phyloP scores from a whole-genome alignment of 2,888 invertebrate species.

The Scaptomyza flava region DNA sequence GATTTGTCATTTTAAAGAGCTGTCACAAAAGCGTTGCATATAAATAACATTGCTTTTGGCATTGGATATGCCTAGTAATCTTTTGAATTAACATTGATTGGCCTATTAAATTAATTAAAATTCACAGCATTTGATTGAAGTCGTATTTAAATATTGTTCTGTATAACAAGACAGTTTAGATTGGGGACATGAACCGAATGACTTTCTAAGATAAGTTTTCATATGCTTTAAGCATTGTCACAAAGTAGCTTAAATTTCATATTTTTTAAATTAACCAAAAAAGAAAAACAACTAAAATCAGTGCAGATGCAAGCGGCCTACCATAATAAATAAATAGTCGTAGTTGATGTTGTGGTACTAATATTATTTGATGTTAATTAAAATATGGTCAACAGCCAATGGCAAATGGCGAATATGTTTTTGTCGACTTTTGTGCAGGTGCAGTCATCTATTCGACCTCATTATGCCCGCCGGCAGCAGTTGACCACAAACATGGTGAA shows the following conservation, averaged over 20 bases:
- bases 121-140: neutral
- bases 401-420: conserved; percentile 41
- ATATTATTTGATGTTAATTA: conserved; percentile 59
- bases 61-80: neutral
- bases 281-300: neutral
- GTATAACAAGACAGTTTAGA: too few relatives aligned
- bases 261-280: too few relatives aligned
- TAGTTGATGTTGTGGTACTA: conserved; percentile 24
- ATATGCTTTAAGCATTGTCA: neutral
- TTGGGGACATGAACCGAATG: too few relatives aligned
- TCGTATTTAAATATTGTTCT: too few relatives aligned
- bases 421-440: conserved; percentile 48
- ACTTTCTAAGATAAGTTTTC: too few relatives aligned
- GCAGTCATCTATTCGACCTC: conserved; percentile 48
- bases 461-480: conserved; percentile 36
- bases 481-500: conserved; percentile 58
- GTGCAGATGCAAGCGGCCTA: conserved; percentile 1
- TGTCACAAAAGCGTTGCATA: conserved; percentile 11
- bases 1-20: conserved; percentile 4
- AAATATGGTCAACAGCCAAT: conserved; percentile 68
- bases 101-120: neutral
- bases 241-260: too few relatives aligned
- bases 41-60: neutral
- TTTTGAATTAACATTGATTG: neutral
- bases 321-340: conserved; percentile 21